phyloP scores from a whole-genome alignment of 2,888 invertebrate species.

The Aleiodes testaceus region DNA sequence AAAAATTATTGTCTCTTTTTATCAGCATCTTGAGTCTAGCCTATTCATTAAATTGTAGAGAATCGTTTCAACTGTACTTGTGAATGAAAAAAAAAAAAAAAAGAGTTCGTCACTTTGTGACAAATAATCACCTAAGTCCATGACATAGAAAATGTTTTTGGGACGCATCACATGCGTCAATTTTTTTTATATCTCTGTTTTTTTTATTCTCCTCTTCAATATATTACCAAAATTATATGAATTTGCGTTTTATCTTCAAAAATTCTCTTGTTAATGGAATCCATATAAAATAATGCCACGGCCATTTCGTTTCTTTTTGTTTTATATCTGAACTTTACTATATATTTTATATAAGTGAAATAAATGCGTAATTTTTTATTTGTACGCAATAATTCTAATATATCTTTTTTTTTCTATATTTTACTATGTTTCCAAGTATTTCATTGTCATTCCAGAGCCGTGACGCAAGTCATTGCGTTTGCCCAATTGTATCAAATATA shows the following conservation, averaged over 20 bases:
- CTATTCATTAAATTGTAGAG: not conserved
- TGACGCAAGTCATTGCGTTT: conserved; percentile 24
- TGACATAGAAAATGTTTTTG: conserved; percentile 60
- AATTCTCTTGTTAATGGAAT: conserved; percentile 48
- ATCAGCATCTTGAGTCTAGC: not conserved
- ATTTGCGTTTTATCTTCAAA: not conserved
- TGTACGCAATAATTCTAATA: conserved; percentile 32
- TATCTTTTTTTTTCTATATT: conserved; percentile 39
- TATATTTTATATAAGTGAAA: conserved; percentile 48
- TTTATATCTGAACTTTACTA: conserved; percentile 62
- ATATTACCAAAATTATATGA: conserved; percentile 46
- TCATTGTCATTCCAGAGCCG: conserved; percentile 55
- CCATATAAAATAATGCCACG: conserved; percentile 59
- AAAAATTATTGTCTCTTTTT: conserved; percentile 24
- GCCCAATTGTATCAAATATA: conserved; percentile 31
- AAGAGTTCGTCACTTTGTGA: conserved; percentile 61
- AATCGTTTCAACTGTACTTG: conserved; percentile 15
- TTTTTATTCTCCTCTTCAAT: conserved; percentile 34
- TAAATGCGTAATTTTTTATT: conserved; percentile 60
- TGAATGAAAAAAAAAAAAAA: conserved; percentile 45
- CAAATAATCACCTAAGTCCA: conserved; percentile 39
- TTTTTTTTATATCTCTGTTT: conserved; percentile 47
- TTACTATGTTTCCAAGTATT: conserved; percentile 65
- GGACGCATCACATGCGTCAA: conserved; percentile 62
- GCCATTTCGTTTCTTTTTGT: conserved; percentile 41